Conservation (phyloP, 2,113 vertebrate species). For the Micronycteris hirsuta region DNA sequence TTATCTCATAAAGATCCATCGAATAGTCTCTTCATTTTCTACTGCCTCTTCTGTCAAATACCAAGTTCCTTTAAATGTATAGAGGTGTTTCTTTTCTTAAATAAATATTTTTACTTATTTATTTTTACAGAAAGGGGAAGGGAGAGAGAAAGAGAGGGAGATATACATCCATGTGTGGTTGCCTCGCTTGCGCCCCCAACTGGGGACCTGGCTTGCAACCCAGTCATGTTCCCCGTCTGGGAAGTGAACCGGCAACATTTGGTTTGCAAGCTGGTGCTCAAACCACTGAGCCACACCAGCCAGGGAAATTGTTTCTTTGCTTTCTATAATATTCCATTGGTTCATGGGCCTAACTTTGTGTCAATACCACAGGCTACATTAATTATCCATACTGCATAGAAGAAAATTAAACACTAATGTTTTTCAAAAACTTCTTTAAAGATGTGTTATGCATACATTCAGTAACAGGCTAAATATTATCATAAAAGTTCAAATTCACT, state of each 20-base stretch:
- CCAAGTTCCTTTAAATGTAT: neutral
- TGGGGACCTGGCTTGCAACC: too few species aligned
- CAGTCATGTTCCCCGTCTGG: too few species aligned
- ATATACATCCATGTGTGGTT: too few species aligned
- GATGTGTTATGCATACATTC: neutral
- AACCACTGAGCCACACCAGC: too few species aligned
- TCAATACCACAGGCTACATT: neutral
- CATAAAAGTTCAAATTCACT: slow-evolving; percentile 1
- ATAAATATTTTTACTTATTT: too few species aligned
- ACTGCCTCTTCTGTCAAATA: neutral
- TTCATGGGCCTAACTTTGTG: neutral
- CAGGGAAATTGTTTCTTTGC: neutral
- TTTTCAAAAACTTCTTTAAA: neutral
- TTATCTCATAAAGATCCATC: neutral
- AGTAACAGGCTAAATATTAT: neutral
- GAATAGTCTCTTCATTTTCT: neutral
- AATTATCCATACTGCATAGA: neutral
- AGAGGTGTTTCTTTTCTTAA: neutral
- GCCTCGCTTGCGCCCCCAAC: too few species aligned
- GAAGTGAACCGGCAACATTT: too few species aligned
- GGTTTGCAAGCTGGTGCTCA: too few species aligned
- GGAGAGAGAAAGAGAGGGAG: too few species aligned
- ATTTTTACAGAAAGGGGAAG: too few species aligned
- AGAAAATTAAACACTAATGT: neutral
- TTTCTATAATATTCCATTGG: neutral